Evolutionary conservation across 2,797 vertebrate species (phyloP), one percentile per base, ranked within the genome.

Genomic region (Myotis daubentonii): DNA sequence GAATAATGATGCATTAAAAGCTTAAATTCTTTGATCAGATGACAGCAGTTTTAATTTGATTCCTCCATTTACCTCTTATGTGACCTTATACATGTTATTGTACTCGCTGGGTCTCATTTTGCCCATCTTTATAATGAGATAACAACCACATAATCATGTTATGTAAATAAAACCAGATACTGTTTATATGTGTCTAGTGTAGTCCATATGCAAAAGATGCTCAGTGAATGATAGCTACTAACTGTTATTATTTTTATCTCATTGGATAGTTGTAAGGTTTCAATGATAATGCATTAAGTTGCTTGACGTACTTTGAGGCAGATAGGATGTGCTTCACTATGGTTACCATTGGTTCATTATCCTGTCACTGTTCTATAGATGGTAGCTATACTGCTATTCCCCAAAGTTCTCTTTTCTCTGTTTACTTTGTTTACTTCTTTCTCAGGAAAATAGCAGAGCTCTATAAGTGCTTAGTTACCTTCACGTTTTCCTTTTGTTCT

Each of bases 401-500:
- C 86, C 55, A 51, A 55, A 30, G 6, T 82, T 91, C 57, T 71
- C 49, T 65, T 55, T 75, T 53, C 78, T 66, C 9, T 89, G 55
- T 80, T 79, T 60, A 1, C 38, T 89, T 87, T 65, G 13, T 90
- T 92, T 92, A 55, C 36, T 79, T 93, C 20, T 5, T 0, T 79
- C 49, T 55, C 85, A 70, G 8, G 51, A 36, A 96, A 57, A 82
- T 55, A 68, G 11, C 17, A 80, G 33, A 22, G 11, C 28, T 90
- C 36, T 1, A 1, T 41, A 62, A 53, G 5, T 65, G 4, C 41
- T 84, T 79, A 30, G 41, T 94, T 88, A 62, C 11, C 47, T 94
- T 82, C 36, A 41, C 44, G 15, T 47, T 88, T 95, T 60, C 85
- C 36, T 84, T 92, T 95, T 84, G 49, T 36, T 88, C n/a, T 47